A percentile compares a stretch with the other conserved stretches of the same genome.
These are phyloP conservation scores for Muscidifurax raptorellus DNA, from an alignment of 1,140 invertebrate species.

Conservation along the genomic window DNA sequence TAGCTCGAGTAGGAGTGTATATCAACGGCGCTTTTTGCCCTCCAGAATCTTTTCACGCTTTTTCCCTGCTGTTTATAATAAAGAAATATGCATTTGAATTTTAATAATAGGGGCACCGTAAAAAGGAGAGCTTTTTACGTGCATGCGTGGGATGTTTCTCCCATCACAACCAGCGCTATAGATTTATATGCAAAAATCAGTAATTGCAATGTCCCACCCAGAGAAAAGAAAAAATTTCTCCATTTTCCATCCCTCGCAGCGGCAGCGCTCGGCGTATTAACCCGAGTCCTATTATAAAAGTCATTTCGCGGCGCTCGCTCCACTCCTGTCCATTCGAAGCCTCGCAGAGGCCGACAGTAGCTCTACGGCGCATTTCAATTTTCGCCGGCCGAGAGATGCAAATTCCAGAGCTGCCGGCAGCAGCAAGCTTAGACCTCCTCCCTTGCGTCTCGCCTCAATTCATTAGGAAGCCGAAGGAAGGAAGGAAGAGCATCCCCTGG, in stretches of 20 bases:
- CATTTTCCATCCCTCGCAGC: not conserved
- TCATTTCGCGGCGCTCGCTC: conserved; percentile 63
- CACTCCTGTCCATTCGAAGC: conserved; percentile 62
- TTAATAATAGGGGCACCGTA: no score
- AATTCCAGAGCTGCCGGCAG: conserved; percentile 58
- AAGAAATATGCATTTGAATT: no score
- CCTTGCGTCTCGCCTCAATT: conserved; percentile 62
- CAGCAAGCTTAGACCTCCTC: conserved; percentile 48
- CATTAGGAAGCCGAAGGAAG: conserved; percentile 57
- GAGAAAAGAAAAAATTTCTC: not conserved
- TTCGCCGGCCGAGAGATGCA: conserved; percentile 66
- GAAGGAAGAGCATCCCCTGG: conserved; percentile 29
- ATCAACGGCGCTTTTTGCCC: not conserved
- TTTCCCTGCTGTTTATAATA: no score
- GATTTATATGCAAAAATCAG: not conserved
- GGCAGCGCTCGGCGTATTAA: conserved; percentile 54
- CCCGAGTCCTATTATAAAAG: conserved; percentile 69
- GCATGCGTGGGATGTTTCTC: not conserved
- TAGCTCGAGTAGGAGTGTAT: not conserved
- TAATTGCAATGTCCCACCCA: not conserved
- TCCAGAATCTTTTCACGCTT: not conserved
- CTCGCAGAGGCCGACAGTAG: not conserved
- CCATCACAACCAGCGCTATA: not conserved
- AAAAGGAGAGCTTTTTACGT: no score
- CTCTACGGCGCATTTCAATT: conserved; percentile 66